A percentile compares a stretch with the other conserved stretches of the same genome.
Conservation (phyloP, 2,888 invertebrate genomes). For the Strigamia transsilvanica region DNA sequence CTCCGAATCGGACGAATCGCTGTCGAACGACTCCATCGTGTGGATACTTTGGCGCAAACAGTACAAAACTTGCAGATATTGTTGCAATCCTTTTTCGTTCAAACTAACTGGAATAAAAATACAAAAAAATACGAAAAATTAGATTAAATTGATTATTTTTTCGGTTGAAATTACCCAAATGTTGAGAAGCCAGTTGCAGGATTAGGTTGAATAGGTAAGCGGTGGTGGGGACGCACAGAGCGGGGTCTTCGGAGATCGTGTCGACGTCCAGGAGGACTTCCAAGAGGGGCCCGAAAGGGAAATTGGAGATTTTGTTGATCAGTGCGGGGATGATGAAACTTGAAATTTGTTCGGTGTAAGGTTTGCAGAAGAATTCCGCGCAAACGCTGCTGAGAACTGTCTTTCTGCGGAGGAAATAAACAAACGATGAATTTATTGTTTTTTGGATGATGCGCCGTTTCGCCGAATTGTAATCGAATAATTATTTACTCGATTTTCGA, state of each 20-base stretch:
- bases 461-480: too few relatives aligned
- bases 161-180: background rate
- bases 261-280: constrained; percentile 59
- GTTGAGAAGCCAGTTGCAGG: constrained; percentile 21
- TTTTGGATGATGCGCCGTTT: too few relatives aligned
- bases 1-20: constrained; percentile 69
- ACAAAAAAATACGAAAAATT: background rate
- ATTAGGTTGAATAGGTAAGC: constrained; percentile 1
- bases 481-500: too few relatives aligned
- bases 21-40: constrained; percentile 64
- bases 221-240: background rate
- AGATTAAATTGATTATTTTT: background rate
- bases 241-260: background rate
- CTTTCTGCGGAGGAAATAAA: constrained; percentile 56
- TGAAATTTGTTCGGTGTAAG: constrained; percentile 62
- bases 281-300: constrained; percentile 62
- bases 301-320: constrained; percentile 61
- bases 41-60: constrained; percentile 66
- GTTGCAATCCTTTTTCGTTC: constrained; percentile 73
- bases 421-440: too few relatives aligned
- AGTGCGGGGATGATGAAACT: constrained; percentile 63
- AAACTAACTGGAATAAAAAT: constrained; percentile 63
- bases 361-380: constrained; percentile 61
- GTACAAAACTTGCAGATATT: constrained; percentile 71
- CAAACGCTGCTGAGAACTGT: constrained; percentile 58